These are phyloP conservation scores for Cheilosia pagana DNA, from an alignment of 2,888 invertebrate genomes.

Conservation along the genomic window DNA sequence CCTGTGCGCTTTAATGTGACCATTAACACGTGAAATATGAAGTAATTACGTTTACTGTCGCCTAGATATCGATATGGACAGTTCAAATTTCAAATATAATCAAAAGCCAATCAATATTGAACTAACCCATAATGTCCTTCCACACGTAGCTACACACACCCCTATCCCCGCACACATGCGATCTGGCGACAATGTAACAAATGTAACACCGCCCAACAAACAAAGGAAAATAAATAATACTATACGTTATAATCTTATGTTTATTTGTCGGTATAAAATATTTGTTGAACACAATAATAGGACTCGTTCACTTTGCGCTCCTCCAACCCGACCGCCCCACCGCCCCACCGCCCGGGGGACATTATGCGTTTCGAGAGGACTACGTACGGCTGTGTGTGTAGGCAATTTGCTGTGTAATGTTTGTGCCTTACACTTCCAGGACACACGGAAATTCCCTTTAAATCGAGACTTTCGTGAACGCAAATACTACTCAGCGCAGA, in stretches of 20 bases:
- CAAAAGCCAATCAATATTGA: slow-evolving; percentile 62
- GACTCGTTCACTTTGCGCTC: slow-evolving; percentile 25
- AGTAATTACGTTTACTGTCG: slow-evolving; percentile 47
- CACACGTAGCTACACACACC: neutral
- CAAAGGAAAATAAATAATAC: slow-evolving; percentile 67
- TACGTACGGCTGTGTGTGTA: neutral
- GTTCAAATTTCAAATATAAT: slow-evolving; percentile 70
- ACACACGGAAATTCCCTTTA: slow-evolving; percentile 60
- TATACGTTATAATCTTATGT: slow-evolving; percentile 71
- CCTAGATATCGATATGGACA: slow-evolving; percentile 17
- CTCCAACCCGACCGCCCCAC: neutral
- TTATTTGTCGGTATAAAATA: slow-evolving; percentile 73
- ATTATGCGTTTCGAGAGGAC: slow-evolving; percentile 10
- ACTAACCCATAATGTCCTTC: slow-evolving; percentile 30
- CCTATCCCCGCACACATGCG: neutral
- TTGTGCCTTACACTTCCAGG: slow-evolving; percentile 51
- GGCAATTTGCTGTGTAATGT: slow-evolving; percentile 34
- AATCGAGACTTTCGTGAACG: slow-evolving; percentile 58
- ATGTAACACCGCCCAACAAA: slow-evolving; percentile 54
- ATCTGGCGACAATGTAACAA: slow-evolving; percentile 44
- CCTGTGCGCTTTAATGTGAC: slow-evolving; percentile 31
- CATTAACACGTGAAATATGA: slow-evolving; percentile 50
- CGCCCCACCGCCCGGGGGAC: too few species aligned
- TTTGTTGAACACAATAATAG: slow-evolving; percentile 71
- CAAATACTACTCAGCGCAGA: slow-evolving; percentile 15